These are phyloP conservation scores for Chelonus formosanus DNA, from an alignment of 2,888 invertebrate genomes.

Conservation along the genomic window DNA sequence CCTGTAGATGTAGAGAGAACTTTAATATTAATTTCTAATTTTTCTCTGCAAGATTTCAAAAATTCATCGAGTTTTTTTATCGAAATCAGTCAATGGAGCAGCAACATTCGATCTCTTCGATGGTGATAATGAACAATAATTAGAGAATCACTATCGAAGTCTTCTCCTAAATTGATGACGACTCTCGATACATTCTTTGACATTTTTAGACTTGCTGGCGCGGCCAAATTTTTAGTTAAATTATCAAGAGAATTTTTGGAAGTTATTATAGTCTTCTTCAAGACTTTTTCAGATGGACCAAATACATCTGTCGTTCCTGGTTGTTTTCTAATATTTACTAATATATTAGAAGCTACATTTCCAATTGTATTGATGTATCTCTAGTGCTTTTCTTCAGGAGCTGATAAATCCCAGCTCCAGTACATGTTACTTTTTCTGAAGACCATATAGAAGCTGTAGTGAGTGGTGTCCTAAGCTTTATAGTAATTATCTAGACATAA, in stretches of 20 bases:
- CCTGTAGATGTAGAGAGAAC: slow-evolving; percentile 13
- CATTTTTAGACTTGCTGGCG: slow-evolving; percentile 43
- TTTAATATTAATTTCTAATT: slow-evolving; percentile 49
- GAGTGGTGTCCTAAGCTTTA: slow-evolving; percentile 94
- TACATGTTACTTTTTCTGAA: slow-evolving; percentile 95
- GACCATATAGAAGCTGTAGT: slow-evolving; percentile 99
- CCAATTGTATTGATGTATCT: neutral
- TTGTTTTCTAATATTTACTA: slow-evolving; percentile 31
- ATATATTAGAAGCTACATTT: neutral
- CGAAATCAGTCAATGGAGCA: slow-evolving; percentile 53
- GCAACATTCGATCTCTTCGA: slow-evolving; percentile 27
- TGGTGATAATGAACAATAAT: neutral
- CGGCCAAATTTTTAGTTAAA: slow-evolving; percentile 34
- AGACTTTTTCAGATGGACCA: slow-evolving; percentile 47
- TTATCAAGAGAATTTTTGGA: no score
- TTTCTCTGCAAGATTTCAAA: slow-evolving; percentile 55
- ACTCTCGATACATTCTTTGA: slow-evolving; percentile 47
- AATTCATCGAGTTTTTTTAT: slow-evolving; percentile 60
- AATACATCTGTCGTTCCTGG: slow-evolving; percentile 29
- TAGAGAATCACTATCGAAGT: slow-evolving; percentile 54
- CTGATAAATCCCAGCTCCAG: slow-evolving; percentile 92
- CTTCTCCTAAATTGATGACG: slow-evolving; percentile 57
- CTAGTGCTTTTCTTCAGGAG: slow-evolving; percentile 69
- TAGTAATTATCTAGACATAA: slow-evolving; percentile 85
- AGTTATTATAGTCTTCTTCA: slow-evolving; percentile 39